A percentile compares a stretch with the other conserved stretches of the same genome.
phyloP scores from a whole-genome alignment of 2,888 invertebrate genomes.

The Gibbula magus region DNA sequence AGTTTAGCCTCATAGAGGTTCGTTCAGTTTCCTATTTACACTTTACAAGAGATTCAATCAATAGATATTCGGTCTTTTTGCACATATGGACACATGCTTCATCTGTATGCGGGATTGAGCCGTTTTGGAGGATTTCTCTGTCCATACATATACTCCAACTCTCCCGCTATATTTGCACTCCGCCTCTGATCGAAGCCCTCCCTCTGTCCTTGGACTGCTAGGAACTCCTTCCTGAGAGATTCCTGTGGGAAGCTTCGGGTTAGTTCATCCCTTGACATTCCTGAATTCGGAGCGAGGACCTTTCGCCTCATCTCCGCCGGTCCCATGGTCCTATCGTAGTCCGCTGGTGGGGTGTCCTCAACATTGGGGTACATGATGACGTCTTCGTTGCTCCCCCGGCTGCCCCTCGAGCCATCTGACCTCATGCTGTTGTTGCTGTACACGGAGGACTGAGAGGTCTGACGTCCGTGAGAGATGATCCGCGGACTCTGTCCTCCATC shows the following conservation, averaged over 20 bases:
- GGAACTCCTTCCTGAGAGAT: slow-evolving; percentile 37
- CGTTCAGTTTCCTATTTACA: neutral
- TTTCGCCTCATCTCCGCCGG: slow-evolving; percentile 34
- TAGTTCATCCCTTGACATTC: slow-evolving; percentile 22
- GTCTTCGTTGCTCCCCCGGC: slow-evolving; percentile 38
- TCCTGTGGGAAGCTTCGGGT: slow-evolving; percentile 42
- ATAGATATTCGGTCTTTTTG: neutral
- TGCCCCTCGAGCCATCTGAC: slow-evolving; percentile 44
- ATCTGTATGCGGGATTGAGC: slow-evolving; percentile 57
- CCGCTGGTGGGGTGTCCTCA: neutral
- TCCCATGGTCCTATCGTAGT: slow-evolving; percentile 32
- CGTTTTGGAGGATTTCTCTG: slow-evolving; percentile 44
- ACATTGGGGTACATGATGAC: slow-evolving; percentile 4
- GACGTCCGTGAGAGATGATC: slow-evolving; percentile 33
- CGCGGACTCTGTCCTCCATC: slow-evolving; percentile 31
- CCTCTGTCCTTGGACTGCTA: neutral
- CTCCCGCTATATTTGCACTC: slow-evolving; percentile 12
- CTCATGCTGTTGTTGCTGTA: slow-evolving; percentile 52
- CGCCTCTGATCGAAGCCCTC: slow-evolving; percentile 28
- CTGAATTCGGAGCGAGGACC: slow-evolving; percentile 11
- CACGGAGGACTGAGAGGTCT: slow-evolving; percentile 49
- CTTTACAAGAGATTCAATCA: neutral
- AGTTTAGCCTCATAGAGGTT: no score
- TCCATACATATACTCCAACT: slow-evolving; percentile 26
- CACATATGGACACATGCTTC: slow-evolving; percentile 19